Conservation (phyloP, 2,113 vertebrate genomes). For the Microcebus jonahi region DNA sequence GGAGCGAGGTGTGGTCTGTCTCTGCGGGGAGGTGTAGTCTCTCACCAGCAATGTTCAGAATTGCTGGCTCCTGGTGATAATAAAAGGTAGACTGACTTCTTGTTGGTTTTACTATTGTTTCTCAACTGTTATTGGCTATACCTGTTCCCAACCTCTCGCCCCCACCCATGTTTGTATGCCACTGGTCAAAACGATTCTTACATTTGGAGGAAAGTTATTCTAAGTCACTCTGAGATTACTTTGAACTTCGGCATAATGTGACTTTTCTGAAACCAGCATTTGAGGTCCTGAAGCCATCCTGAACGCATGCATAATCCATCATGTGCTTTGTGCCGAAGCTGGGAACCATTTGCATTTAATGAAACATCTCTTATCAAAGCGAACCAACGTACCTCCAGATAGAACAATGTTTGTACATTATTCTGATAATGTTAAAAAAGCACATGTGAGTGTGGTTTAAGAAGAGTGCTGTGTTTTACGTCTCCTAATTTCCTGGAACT, state of each 20-base stretch:
- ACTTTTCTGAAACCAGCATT: not conserved
- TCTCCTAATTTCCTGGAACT: constrained; percentile 21
- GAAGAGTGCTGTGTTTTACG: not conserved
- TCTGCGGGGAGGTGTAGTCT: not conserved
- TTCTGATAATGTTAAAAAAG: not conserved
- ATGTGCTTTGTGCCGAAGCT: not conserved
- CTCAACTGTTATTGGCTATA: not conserved
- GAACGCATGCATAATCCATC: fast-evolving
- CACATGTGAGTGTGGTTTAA: not conserved
- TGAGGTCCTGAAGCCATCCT: not conserved
- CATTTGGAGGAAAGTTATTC: not conserved
- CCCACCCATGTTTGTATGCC: not conserved
- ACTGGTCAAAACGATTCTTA: not conserved
- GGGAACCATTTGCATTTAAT: not conserved
- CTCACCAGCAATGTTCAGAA: not conserved
- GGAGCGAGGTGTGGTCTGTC: no score
- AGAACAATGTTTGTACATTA: not conserved
- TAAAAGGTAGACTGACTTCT: not conserved
- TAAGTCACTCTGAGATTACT: not conserved
- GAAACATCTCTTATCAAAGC: not conserved
- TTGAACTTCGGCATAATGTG: not conserved
- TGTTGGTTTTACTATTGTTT: not conserved
- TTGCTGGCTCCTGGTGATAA: not conserved
- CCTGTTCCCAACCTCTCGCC: not conserved
- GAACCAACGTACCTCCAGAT: not conserved